Percentiles rank a stretch among this genome's conserved stretches.
Evolutionary conservation across 2,888 invertebrate species (phyloP).

Genomic region (Drosophila anceps): DNA sequence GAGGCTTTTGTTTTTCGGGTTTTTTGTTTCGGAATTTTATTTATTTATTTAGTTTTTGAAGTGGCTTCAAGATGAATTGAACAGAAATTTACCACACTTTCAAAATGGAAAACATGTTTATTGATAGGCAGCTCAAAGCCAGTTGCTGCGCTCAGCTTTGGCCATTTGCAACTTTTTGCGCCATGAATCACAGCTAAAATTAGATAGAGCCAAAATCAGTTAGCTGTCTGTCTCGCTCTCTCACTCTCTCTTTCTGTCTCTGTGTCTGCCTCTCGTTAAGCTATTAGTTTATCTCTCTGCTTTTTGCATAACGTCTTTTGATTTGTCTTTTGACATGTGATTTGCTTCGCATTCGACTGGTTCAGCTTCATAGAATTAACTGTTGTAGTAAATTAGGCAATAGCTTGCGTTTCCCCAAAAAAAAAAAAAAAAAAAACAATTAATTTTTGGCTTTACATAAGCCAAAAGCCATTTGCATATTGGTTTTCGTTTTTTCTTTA

Average conservation of each 20-base stretch:
- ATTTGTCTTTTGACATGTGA: conserved; percentile 32
- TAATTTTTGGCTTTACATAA: conserved; percentile 66
- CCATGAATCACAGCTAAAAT: conserved; percentile 74
- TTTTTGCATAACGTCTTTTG: conserved; percentile 66
- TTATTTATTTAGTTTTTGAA: conserved; percentile 11
- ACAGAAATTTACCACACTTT: conserved; percentile 63
- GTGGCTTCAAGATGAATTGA: conserved; percentile 32
- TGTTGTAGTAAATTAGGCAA: conserved; percentile 68
- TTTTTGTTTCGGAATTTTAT: conserved; percentile 3
- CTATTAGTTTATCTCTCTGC: conserved; percentile 18
- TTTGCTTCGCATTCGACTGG: conserved; percentile 22
- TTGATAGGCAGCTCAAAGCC: conserved; percentile 54
- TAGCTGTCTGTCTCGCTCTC: conserved; percentile 2
- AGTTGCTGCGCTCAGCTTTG: conserved; percentile 36
- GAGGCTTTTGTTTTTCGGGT: conserved; percentile 27
- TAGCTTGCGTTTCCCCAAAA: conserved; percentile 5
- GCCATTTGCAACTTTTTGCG: conserved; percentile 56
- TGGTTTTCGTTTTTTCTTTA: conserved; percentile 37
- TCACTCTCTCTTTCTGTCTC: conserved; percentile 4
- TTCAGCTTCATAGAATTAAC: conserved; percentile 57
- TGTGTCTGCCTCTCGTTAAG: conserved; percentile 4
- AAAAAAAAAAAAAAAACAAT: too few species aligned
- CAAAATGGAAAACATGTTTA: conserved; percentile 67
- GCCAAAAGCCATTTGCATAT: conserved; percentile 25
- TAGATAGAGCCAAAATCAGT: conserved; percentile 56